Evolutionary conservation across 2,888 invertebrate genomes (phyloP).

Genomic region (Caenorhabditis afra): DNA sequence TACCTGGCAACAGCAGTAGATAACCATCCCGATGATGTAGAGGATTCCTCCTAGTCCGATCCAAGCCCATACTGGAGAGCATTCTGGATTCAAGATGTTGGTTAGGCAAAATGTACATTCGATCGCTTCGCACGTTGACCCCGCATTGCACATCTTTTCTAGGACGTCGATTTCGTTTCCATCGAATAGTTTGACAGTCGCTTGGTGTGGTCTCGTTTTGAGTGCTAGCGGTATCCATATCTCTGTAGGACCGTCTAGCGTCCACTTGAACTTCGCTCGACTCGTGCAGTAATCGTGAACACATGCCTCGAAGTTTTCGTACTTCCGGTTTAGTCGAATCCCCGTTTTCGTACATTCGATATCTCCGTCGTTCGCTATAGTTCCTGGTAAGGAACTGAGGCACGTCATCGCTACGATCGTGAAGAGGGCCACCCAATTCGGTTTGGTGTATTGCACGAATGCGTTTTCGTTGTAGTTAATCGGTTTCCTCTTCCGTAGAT

Average conservation of each 20-base stretch:
- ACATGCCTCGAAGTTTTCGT: background rate
- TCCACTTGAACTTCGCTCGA: background rate
- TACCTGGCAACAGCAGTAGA: constrained; percentile 1
- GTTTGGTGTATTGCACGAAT: background rate
- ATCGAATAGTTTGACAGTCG: background rate
- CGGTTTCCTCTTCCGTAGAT: constrained; percentile 7
- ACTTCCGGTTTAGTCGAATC: background rate
- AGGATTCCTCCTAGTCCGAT: background rate
- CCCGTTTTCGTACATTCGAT: background rate
- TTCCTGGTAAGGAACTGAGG: background rate
- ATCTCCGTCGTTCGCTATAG: background rate
- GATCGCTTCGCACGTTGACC: too few relatives aligned
- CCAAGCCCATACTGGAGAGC: too few relatives aligned
- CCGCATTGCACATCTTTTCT: too few relatives aligned
- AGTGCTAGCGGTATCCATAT: constrained; percentile 4
- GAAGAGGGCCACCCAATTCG: background rate
- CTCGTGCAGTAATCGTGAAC: constrained; percentile 1
- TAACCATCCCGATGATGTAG: background rate
- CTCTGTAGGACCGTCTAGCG: background rate
- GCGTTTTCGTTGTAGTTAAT: constrained; percentile 8
- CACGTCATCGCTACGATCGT: too few relatives aligned
- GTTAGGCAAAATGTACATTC: too few relatives aligned
- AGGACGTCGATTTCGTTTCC: too few relatives aligned
- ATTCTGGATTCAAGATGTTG: too few relatives aligned
- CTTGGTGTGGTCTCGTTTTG: background rate